These are phyloP conservation scores for Drosophila nebulosa DNA, from an alignment of 1,140 invertebrate genomes.

Conservation along the genomic window DNA sequence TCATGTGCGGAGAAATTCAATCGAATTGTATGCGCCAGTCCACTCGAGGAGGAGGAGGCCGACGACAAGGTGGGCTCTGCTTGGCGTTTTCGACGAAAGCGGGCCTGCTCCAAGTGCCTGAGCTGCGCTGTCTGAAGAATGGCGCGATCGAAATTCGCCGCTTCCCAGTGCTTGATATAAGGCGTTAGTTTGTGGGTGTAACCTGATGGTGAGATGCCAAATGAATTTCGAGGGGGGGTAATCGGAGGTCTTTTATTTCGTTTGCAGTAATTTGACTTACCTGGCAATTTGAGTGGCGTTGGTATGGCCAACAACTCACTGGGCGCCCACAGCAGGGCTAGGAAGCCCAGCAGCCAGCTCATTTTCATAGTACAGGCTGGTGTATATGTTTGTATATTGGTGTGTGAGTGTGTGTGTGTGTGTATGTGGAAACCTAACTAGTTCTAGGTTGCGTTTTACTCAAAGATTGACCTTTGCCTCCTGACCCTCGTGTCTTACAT, in stretches of 20 bases:
- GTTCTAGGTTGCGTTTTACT: constrained; percentile 60
- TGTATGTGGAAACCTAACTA: constrained; percentile 66
- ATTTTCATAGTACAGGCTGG: constrained; percentile 32
- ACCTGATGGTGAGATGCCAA: constrained; percentile 35
- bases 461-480: constrained; percentile 59
- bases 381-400: constrained; percentile 10
- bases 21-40: constrained; percentile 75
- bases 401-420: constrained; percentile 25
- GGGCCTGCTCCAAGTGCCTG: constrained; percentile 73
- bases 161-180: constrained; percentile 79
- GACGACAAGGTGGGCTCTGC: constrained; percentile 51
- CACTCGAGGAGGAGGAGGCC: constrained; percentile 32
- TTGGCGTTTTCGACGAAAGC: constrained; percentile 72
- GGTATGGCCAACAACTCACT: constrained; percentile 68
- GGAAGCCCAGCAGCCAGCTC: constrained; percentile 71
- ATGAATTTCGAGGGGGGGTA: not conserved
- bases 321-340: constrained; percentile 66
- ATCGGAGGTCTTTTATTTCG: not conserved
- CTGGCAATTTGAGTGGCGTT: constrained; percentile 75
- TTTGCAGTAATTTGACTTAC: constrained; percentile 44
- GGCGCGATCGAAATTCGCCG: constrained; percentile 75
- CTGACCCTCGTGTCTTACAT: constrained; percentile 55
- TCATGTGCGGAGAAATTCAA: constrained; percentile 80
- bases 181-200: constrained; percentile 77
- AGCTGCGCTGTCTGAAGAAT: constrained; percentile 71